Percentiles rank a stretch among this genome's conserved stretches.
phyloP scores from a whole-genome alignment of 2,113 vertebrate species.

The Rhinolophus sinicus region DNA sequence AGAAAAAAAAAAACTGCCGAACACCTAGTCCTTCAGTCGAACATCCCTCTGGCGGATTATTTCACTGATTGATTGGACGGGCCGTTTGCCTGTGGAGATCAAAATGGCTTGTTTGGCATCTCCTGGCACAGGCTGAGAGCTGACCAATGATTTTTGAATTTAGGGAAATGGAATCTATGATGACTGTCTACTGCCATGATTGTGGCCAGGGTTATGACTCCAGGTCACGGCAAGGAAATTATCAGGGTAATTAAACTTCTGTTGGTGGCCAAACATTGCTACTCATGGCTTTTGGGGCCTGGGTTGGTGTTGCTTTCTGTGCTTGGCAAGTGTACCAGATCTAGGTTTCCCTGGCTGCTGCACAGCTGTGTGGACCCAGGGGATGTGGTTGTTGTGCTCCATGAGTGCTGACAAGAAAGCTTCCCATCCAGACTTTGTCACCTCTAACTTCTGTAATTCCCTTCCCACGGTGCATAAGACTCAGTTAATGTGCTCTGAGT shows the following conservation, averaged over 20 bases:
- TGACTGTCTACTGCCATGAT: background rate
- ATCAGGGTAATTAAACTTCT: background rate
- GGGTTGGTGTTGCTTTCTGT: background rate
- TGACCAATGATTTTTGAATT: constrained; percentile 14
- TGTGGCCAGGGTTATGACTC: background rate
- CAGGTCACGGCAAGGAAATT: background rate
- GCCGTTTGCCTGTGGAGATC: background rate
- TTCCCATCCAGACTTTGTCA: background rate
- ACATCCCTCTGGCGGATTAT: background rate
- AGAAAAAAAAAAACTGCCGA: background rate
- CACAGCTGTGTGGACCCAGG: background rate
- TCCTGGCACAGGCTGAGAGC: background rate
- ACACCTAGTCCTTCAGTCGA: constrained; percentile 49
- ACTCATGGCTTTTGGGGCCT: background rate
- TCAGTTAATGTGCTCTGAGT: background rate
- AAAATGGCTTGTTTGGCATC: background rate
- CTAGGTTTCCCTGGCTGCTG: background rate
- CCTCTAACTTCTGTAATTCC: background rate
- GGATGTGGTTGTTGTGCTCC: rapidly evolving
- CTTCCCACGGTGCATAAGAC: background rate
- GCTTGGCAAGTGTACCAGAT: background rate
- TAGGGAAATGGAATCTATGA: background rate
- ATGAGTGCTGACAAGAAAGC: rapidly evolving
- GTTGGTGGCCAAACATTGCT: background rate
- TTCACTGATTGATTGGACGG: background rate